Evolutionary conservation across 2,888 invertebrate species (phyloP).

Genomic region (Ryuthela nishihirai): DNA sequence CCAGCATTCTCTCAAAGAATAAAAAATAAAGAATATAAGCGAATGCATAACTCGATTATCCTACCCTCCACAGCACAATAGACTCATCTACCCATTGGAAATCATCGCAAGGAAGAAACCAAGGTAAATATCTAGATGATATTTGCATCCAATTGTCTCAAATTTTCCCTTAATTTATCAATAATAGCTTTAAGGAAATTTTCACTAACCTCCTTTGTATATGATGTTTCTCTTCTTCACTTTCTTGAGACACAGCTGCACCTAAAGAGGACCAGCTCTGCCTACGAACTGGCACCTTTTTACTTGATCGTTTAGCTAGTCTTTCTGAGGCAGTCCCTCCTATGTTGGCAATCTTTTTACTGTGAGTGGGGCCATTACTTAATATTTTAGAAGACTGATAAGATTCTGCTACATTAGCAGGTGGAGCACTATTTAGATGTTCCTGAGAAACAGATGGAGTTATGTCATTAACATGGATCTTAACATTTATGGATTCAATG

Average conservation of each 20-base stretch:
- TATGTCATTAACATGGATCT: conserved; percentile 42
- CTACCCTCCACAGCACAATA: too few species aligned
- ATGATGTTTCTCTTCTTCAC: conserved; percentile 11
- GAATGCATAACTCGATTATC: too few species aligned
- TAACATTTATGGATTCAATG: conserved; percentile 34
- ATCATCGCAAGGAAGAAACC: too few species aligned
- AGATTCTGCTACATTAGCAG: conserved; percentile 10
- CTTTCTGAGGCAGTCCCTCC: conserved; percentile 27
- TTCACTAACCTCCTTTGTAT: conserved; percentile 19
- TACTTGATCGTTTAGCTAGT: conserved; percentile 12
- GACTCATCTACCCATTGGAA: too few species aligned
- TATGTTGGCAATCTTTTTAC: conserved; percentile 11
- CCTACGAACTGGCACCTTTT: conserved; percentile 16
- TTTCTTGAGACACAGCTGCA: conserved; percentile 11
- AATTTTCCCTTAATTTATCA: too few species aligned
- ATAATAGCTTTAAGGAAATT: too few species aligned
- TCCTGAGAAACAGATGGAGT: conserved; percentile 42
- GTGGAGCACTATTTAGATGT: conserved; percentile 11
- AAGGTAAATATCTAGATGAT: too few species aligned
- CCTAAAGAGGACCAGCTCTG: conserved; percentile 34
- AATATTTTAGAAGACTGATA: conserved; percentile 7
- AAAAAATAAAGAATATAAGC: too few species aligned
- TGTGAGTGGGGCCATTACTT: conserved; percentile 14
- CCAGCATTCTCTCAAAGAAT: too few species aligned
- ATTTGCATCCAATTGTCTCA: not conserved